phyloP scores from a whole-genome alignment of 2,113 vertebrate genomes.

The Myrmecophaga tridactyla region DNA sequence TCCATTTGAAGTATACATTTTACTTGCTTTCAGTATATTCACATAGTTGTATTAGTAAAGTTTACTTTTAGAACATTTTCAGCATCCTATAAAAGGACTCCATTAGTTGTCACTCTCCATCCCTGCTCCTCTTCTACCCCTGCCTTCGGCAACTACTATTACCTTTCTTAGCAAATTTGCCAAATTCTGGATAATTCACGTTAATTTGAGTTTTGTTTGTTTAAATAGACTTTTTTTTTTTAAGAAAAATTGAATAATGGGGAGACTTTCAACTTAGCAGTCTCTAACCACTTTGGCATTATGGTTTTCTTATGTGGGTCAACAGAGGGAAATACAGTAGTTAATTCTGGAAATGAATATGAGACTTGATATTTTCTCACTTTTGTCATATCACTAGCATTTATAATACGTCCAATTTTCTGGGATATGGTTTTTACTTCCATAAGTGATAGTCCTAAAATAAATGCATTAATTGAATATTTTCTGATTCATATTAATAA shows the following conservation, averaged over 20 bases:
- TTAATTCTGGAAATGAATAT: neutral
- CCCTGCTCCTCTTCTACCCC: neutral
- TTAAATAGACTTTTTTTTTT: neutral
- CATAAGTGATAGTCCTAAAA: neutral
- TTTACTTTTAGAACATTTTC: neutral
- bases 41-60: neutral
- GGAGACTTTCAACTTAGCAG: neutral
- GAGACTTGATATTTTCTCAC: neutral
- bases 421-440: neutral
- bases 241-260: neutral
- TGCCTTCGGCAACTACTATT: neutral
- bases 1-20: neutral
- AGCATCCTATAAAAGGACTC: neutral
- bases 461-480: neutral
- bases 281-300: neutral
- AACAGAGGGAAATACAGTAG: neutral
- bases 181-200: neutral
- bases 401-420: neutral
- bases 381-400: neutral
- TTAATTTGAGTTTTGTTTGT: neutral
- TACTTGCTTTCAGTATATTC: neutral
- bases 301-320: neutral
- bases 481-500: conserved; percentile 25
- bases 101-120: neutral
- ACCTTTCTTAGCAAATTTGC: neutral